Evolutionary conservation across 2,797 vertebrate species (phyloP), one percentile per base, ranked within the genome.

Genomic region (Spondyliosoma cantharus): DNA sequence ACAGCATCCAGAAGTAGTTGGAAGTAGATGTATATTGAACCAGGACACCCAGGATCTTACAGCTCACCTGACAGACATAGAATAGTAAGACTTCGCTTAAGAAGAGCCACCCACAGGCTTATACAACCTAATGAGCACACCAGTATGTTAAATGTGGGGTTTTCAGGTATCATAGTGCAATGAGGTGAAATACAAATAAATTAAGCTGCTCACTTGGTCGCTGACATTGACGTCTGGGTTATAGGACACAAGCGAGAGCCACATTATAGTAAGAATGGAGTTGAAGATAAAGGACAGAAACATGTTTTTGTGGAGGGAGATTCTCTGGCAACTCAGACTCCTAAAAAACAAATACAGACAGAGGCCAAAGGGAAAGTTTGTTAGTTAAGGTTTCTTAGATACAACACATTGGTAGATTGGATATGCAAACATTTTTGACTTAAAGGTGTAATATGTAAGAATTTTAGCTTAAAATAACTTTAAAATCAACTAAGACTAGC

Each of bases 1-100:
- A 96, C 83, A 96, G 89, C 95, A 96, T 96, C 95, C 95, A 96
- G 91, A 96, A 96, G 86, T 94, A 96, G 78, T 67, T 96, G 46
- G 94, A 94, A 22, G 87, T 93, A 2, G 62, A 82, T 0, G 92
- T 90, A 29, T 96, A 96, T 37, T 90, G 89, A 72, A 61, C 90
- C 62, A 96, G 77, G 27, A 92, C 90, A 17, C 90, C 85, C 80
- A 96, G 83, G 76, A 96, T 70, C 86, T 95, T 96, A 86, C 95
- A 96, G 81, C 88, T 91, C 59, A 95, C 87, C 95, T 96, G 90
- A 65, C 9, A n/a, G 63, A 78, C 50, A 71, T 52, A 5, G 60
- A 59, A 64, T 4, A 2, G 29, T 9, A 16, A 53, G 20, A 67
- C 9, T 15, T 52, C 7, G 73, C 3, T 29, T 16, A 63, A 49